A percentile compares a stretch with the other conserved stretches of the same genome.
These are phyloP conservation scores for Scartelaos histophorus DNA, from an alignment of 2,113 vertebrate species.

Conservation along the genomic window DNA sequence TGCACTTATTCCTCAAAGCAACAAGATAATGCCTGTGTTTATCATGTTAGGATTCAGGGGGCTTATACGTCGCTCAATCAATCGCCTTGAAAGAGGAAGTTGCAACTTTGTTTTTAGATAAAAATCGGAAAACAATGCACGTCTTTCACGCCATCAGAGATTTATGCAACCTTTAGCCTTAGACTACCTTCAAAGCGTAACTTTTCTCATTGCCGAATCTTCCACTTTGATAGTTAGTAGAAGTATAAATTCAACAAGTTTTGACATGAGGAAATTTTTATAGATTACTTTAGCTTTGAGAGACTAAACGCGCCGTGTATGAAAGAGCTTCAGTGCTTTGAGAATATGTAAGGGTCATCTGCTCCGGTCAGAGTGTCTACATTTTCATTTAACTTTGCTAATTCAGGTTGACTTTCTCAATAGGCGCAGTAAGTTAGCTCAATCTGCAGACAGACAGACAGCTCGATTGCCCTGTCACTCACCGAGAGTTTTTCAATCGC, in stretches of 20 bases:
- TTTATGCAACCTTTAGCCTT: slow-evolving; percentile 16
- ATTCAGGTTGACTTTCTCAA: slow-evolving; percentile 78
- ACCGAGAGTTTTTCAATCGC: slow-evolving; percentile 60
- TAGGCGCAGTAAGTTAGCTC: slow-evolving; percentile 74
- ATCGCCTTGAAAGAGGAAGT: slow-evolving; percentile 67
- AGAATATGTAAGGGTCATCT: slow-evolving; percentile 19
- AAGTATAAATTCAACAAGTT: slow-evolving; percentile 7
- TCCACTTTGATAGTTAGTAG: slow-evolving; percentile 34
- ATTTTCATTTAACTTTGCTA: slow-evolving; percentile 70
- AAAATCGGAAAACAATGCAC: neutral
- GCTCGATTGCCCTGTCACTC: slow-evolving; percentile 77
- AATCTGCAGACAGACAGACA: slow-evolving; percentile 69
- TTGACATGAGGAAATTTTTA: slow-evolving; percentile 18
- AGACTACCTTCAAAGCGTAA: slow-evolving; percentile 20
- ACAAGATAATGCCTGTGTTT: slow-evolving; percentile 65
- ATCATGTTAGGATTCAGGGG: slow-evolving; percentile 54
- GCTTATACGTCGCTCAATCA: slow-evolving; percentile 52
- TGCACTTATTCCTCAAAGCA: slow-evolving; percentile 38
- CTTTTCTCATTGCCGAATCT: slow-evolving; percentile 8
- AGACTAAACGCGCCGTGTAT: slow-evolving; percentile 10
- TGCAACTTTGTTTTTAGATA: slow-evolving; percentile 69
- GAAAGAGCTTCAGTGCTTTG: slow-evolving; percentile 20
- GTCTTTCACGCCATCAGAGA: slow-evolving; percentile 26
- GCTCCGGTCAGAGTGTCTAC: slow-evolving; percentile 50
- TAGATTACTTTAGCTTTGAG: neutral